Conservation (phyloP, 1,140 invertebrate species). For the Glomeris maerens region DNA sequence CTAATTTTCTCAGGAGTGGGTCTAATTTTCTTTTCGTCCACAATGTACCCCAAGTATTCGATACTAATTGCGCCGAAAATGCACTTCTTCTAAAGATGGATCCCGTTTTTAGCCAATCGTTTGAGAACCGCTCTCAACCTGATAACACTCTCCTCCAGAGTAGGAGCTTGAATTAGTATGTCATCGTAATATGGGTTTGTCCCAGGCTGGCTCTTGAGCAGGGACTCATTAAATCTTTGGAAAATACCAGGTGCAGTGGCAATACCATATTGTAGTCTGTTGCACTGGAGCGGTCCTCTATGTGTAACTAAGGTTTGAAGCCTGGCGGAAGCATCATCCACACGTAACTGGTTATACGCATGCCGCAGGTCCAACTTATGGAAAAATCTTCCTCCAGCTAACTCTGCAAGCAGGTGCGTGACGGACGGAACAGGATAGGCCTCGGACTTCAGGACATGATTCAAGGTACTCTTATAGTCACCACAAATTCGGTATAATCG, state of each 20-base stretch:
- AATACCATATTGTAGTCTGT: conserved; percentile 8
- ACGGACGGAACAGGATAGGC: conserved; percentile 18
- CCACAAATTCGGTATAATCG: conserved; percentile 8
- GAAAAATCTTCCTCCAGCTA: conserved; percentile 17
- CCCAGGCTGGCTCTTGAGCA: conserved; percentile 9
- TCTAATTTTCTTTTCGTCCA: neutral
- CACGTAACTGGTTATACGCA: conserved; percentile 18
- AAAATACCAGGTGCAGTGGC: conserved; percentile 13
- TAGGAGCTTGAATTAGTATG: conserved; percentile 9
- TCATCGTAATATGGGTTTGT: conserved; percentile 15
- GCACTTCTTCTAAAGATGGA: conserved; percentile 12
- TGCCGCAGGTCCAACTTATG: conserved; percentile 21
- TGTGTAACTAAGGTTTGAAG: conserved; percentile 21
- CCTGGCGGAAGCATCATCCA: conserved; percentile 10
- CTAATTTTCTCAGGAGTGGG: neutral
- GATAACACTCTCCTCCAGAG: neutral
- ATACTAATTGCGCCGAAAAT: neutral
- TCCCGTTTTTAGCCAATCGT: conserved; percentile 2
- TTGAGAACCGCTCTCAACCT: conserved; percentile 5
- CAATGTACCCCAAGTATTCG: neutral
- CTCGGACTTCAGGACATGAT: conserved; percentile 15
- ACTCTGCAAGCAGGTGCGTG: conserved; percentile 18
- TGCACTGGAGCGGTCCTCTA: conserved; percentile 13
- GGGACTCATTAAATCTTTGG: conserved; percentile 14
- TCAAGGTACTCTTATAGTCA: conserved; percentile 20